Conservation (phyloP, 2,888 invertebrate genomes). For the Notodonta dromedarius region DNA sequence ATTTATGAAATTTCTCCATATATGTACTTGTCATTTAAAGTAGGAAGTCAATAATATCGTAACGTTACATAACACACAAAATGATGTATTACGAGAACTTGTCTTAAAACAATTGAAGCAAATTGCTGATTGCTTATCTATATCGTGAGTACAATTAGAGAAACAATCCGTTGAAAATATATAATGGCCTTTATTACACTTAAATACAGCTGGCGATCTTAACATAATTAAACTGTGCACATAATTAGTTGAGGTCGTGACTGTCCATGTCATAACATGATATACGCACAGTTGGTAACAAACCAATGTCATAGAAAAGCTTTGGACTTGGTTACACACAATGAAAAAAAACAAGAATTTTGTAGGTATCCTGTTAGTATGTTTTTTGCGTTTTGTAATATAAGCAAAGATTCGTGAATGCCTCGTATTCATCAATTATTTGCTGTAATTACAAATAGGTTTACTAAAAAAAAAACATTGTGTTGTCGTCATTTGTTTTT, state of each 20-base stretch:
- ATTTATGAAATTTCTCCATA: neutral
- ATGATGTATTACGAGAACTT: constrained; percentile 38
- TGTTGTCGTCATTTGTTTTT: no score
- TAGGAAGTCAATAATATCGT: constrained; percentile 26
- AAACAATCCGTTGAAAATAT: constrained; percentile 39
- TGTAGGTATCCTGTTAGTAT: no score
- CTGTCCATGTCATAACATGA: constrained; percentile 12
- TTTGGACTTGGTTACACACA: neutral
- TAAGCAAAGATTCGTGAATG: no score
- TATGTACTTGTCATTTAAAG: neutral
- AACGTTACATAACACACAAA: constrained; percentile 22
- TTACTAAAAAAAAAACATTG: no score
- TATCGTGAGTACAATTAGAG: constrained; percentile 40
- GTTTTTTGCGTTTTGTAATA: no score
- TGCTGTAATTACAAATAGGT: no score
- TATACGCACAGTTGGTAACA: neutral
- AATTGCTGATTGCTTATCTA: constrained; percentile 41
- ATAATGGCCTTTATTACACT: constrained; percentile 30
- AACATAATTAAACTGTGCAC: constrained; percentile 30
- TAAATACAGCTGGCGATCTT: constrained; percentile 30
- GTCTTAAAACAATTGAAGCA: constrained; percentile 39
- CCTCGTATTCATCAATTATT: no score
- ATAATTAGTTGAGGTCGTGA: constrained; percentile 28
- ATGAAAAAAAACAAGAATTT: no score
- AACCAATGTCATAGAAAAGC: constrained; percentile 4